A percentile compares a stretch with the other conserved stretches of the same genome.
These are phyloP conservation scores for Physella acuta DNA, from an alignment of 1,140 invertebrate species.

Conservation along the genomic window DNA sequence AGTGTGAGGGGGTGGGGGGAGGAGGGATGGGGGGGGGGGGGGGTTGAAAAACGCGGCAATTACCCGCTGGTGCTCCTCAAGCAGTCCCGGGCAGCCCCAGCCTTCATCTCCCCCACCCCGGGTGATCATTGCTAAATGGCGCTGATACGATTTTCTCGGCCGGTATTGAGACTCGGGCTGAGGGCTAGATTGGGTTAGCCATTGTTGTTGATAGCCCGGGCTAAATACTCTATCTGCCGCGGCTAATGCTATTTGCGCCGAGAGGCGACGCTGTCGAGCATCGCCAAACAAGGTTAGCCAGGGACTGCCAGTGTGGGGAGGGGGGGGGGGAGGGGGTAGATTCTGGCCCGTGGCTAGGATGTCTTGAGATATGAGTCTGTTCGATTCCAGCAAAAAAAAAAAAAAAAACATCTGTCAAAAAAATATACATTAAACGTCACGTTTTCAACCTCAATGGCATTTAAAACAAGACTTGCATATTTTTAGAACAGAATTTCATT, in stretches of 20 bases:
- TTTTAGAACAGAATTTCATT: no score
- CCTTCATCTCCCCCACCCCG: not conserved
- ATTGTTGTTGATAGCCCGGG: constrained; percentile 25
- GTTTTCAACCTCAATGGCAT: no score
- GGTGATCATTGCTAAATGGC: constrained; percentile 24
- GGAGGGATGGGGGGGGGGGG: not conserved
- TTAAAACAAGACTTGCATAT: no score
- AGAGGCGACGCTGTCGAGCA: constrained; percentile 2
- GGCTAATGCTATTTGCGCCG: constrained; percentile 21
- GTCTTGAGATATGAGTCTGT: no score
- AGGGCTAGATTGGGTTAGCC: constrained; percentile 19
- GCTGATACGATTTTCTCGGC: constrained; percentile 22
- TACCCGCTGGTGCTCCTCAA: not conserved
- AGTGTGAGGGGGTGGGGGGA: not conserved
- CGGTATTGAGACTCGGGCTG: constrained; percentile 20
- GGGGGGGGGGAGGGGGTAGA: not conserved
- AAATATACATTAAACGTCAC: no score
- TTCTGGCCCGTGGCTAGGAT: not conserved
- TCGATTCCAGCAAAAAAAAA: no score
- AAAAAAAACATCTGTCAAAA: no score
- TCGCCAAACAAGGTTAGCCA: constrained; percentile 20
- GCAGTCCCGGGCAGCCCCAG: not conserved
- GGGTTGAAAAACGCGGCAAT: no score
- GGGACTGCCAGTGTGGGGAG: not conserved
- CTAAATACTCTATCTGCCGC: constrained; percentile 28